Base-by-base conservation (phyloP, 2,797 vertebrate species). In the Trichosurus vulpecula region DNA sequence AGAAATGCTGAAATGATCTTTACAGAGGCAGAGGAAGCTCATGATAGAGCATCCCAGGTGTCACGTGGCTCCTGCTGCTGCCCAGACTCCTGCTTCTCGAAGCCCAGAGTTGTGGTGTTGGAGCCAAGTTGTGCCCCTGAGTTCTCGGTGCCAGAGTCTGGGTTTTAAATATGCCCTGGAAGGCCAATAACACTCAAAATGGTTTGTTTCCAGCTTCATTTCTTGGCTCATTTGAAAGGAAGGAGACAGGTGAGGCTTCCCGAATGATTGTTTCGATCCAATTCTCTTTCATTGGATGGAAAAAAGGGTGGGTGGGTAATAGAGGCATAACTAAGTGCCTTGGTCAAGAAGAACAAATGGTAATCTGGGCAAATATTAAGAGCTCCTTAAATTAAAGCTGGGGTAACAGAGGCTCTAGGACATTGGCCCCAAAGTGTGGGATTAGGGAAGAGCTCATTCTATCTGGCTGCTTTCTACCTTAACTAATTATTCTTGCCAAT, bases 181-280 rank as follows among this genome's bases (percentile, higher is more conserved):
- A 0, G 0, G 92, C 91, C 95, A 93, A 87, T 87, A 25, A 51
- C 47, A 87, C 41, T 47, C n/a, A 87, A 58, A 89, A 74, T 95
- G 66, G 57, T 93, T 91, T 92, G 93, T 93, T 97, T 95, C 92
- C 92, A 90, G 92, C 54, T 92, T 96, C 66, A 31, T 93, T 93
- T 87, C 47, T 53, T 94, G 92, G 3, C 25, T 51, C 41, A 11
- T 51, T 87, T 87, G 74, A 87, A 87, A 87, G 19, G 13, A 81
- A 92, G 30, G 93, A 35, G 93, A 93, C 92, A 58, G 94, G 57
- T 90, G 53, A 95, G 19, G 87, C 19, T 47, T 87, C 74, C 2
- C 0, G 2, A 87, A 51, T 51, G 41, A 27, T 87, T 29, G 6
- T 3, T 56, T 57, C 30, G 4, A 87, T 94, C 52, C 31, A n/a